These are phyloP conservation scores for Magallana angulata DNA, from an alignment of 1,140 invertebrate species.

Conservation along the genomic window DNA sequence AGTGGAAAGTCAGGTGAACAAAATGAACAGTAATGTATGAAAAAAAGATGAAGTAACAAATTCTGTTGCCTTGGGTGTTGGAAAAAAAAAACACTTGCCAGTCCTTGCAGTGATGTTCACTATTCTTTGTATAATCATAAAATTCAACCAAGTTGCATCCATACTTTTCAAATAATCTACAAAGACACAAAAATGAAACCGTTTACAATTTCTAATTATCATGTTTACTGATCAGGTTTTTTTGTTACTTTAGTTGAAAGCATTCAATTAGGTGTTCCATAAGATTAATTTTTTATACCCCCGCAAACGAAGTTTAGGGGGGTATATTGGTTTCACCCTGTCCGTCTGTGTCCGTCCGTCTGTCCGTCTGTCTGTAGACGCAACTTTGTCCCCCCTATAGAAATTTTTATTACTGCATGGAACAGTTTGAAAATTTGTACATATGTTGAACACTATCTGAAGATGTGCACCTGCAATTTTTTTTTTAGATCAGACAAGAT, in stretches of 20 bases:
- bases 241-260: not conserved
- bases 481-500: too few species aligned
- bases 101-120: not conserved
- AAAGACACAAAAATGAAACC: not conserved
- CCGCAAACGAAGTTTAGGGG: too few species aligned
- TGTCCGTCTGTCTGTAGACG: too few species aligned
- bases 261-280: not conserved
- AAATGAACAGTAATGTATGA: too few species aligned
- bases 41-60: not conserved
- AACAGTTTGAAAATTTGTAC: too few species aligned
- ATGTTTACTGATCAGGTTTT: not conserved
- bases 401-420: too few species aligned
- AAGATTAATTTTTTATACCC: not conserved
- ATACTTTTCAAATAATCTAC: conserved; percentile 6
- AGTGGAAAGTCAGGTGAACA: too few species aligned
- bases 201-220: not conserved
- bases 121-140: conserved; percentile 9
- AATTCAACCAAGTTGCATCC: conserved; percentile 9
- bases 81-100: not conserved
- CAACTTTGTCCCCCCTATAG: too few species aligned
- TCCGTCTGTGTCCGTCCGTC: too few species aligned
- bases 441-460: too few species aligned
- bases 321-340: too few species aligned
- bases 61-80: not conserved
- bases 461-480: too few species aligned